Evolutionary conservation across 1,140 invertebrate species (phyloP).

Genomic region (Bacillus rossius): DNA sequence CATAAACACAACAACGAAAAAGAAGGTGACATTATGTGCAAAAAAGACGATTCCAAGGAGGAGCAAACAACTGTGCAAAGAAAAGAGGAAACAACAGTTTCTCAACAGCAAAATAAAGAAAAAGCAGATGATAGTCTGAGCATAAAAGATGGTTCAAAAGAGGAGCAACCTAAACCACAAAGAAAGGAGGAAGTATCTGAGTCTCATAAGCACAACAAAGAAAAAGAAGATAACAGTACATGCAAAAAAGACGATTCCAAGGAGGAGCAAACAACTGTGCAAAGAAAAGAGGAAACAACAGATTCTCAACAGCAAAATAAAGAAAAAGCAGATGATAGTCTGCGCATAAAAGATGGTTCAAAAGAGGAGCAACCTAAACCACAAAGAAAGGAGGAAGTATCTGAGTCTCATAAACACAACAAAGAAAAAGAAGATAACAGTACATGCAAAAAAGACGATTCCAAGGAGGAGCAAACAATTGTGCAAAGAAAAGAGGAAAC

Average conservation of each 20-base stretch:
- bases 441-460: constrained; percentile 4
- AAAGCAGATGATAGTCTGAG: constrained; percentile 15
- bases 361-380: too few relatives aligned
- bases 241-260: constrained; percentile 27
- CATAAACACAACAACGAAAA: neutral
- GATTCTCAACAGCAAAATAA: too few relatives aligned
- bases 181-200: constrained; percentile 27
- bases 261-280: constrained; percentile 31
- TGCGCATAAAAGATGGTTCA: too few relatives aligned
- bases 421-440: constrained; percentile 18
- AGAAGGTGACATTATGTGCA: constrained; percentile 13
- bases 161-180: constrained; percentile 14
- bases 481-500: neutral
- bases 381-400: constrained; percentile 9
- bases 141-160: constrained; percentile 16
- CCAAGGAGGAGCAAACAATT: neutral
- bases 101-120: constrained; percentile 24
- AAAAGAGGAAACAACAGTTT: too few relatives aligned
- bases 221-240: constrained; percentile 25
- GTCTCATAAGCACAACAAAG: constrained; percentile 17
- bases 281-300: constrained; percentile 23
- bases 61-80: too few relatives aligned
- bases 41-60: too few relatives aligned
- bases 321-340: too few relatives aligned
- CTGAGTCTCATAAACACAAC: neutral